Evolutionary conservation across 1,140 invertebrate genomes (phyloP).

Genomic region (Laodelphax striatellus): DNA sequence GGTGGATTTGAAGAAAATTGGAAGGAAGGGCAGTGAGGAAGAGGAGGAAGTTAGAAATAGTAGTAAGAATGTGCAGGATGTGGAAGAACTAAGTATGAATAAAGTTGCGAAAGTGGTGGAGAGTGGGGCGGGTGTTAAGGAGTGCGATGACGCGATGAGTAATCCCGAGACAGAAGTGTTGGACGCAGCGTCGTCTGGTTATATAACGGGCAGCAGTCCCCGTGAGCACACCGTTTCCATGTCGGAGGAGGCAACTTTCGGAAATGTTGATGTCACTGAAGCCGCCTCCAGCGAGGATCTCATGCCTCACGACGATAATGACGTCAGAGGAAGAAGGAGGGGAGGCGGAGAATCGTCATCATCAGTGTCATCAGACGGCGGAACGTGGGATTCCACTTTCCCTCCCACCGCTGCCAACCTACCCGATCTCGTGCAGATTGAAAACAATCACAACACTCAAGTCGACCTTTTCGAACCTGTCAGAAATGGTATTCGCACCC

Average conservation of each 20-base stretch:
- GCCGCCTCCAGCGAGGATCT: slow-evolving; percentile 45
- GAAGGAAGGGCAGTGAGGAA: too few relatives aligned
- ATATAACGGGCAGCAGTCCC: slow-evolving; percentile 35
- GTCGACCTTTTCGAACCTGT: not conserved
- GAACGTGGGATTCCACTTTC: slow-evolving; percentile 41
- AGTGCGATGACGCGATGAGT: slow-evolving; percentile 14
- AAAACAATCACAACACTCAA: slow-evolving; percentile 21
- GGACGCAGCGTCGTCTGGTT: slow-evolving; percentile 17
- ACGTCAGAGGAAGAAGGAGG: slow-evolving; percentile 38
- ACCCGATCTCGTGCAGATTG: slow-evolving; percentile 18
- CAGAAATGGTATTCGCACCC: not conserved
- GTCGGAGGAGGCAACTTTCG: slow-evolving; percentile 25
- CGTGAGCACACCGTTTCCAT: slow-evolving; percentile 35
- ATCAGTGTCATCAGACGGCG: slow-evolving; percentile 44
- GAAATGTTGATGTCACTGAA: slow-evolving; percentile 31
- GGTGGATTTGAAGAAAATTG: too few relatives aligned
- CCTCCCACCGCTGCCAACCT: slow-evolving; percentile 28
- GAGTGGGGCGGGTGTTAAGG: not conserved
- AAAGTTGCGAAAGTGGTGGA: too few relatives aligned
- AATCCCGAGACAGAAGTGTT: slow-evolving; percentile 11
- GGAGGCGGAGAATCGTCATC: slow-evolving; percentile 28
- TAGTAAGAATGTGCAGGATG: too few relatives aligned
- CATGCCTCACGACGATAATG: slow-evolving; percentile 56
- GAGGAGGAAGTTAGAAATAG: too few relatives aligned
- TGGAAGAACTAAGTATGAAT: too few relatives aligned